Evolutionary conservation across 2,113 vertebrate genomes (phyloP), one percentile per base, ranked within the genome.

Genomic region (Festucalex cinctus): DNA sequence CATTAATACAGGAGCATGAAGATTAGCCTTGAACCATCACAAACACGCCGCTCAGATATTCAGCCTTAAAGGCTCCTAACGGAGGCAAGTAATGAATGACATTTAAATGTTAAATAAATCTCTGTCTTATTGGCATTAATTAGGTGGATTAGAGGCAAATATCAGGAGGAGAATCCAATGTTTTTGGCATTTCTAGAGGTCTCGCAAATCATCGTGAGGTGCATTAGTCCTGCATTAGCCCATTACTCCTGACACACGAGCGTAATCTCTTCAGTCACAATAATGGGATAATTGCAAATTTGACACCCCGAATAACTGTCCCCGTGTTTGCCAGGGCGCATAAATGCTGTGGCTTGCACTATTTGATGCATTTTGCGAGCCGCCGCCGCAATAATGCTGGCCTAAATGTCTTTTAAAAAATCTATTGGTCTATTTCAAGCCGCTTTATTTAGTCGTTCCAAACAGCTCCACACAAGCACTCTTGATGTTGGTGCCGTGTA

Each of bases 101-200:
- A 83, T 86, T 87, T 79, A 76, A 84, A 87, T 79, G 69, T 72
- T 82, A 80, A 86, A 83, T 79, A 57, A 64, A 82, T 83, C 65
- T 63, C 68, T 59, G 71, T 74, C 69, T 83, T 61, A 66, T 85
- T 85, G 70, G 70, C 78, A 82, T 78, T 88, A 88, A 83, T 88
- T 76, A 76, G 36, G 54, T 49, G 73, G 77, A 85, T 85, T 81
- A 85, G 66, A 74, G 56, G 78, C 49, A 72, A 88, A 86, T 81
- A 73, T 61, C 24, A 82, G 66, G 56, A 68, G 76, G 70, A 71
- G 43, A 81, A 79, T 72, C 13, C 63, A 71, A 73, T 78, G 74
- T 76, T 80, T 57, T 73, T 71, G 73, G 71, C 70, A 85, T 76
- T 80, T 81, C 37, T 66, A 17, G 28, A 71, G 63, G 75, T 62